Percentiles rank a stretch among this genome's conserved stretches.
Evolutionary conservation across 2,888 invertebrate genomes (phyloP).

Genomic region (Notodonta ziczac): DNA sequence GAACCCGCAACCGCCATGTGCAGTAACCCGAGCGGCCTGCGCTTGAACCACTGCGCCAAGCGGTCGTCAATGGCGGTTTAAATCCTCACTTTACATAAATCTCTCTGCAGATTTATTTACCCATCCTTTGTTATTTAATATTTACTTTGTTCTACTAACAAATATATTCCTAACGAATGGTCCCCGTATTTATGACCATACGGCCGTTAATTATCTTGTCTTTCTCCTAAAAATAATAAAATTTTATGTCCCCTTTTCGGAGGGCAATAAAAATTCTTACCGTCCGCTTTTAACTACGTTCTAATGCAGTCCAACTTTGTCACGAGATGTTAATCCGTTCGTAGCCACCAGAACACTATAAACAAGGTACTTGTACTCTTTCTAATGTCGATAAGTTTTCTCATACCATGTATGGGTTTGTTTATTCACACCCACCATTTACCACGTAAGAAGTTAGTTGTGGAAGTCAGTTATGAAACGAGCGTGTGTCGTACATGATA

Average conservation of each 20-base stretch:
- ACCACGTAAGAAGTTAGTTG: conserved; percentile 39
- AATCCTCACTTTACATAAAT: conserved; percentile 12
- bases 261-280: conserved; percentile 74
- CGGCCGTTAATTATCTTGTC: conserved; percentile 60
- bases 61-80: background rate
- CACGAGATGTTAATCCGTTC: conserved; percentile 61
- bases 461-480: conserved; percentile 60
- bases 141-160: conserved; percentile 17
- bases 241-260: conserved; percentile 67
- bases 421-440: conserved; percentile 50
- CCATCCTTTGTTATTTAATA: conserved; percentile 11
- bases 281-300: conserved; percentile 63
- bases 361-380: conserved; percentile 48
- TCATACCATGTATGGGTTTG: conserved; percentile 32
- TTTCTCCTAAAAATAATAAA: conserved; percentile 62
- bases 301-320: conserved; percentile 59
- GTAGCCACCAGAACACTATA: conserved; percentile 54
- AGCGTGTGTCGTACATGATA: conserved; percentile 57
- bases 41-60: too few relatives aligned
- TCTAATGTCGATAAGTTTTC: conserved; percentile 45
- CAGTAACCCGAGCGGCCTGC: too few relatives aligned
- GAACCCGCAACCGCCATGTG: too few relatives aligned
- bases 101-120: conserved; percentile 3
- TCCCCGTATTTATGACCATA: conserved; percentile 41
- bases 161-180: conserved; percentile 34